These are phyloP conservation scores for Eremobia ochroleuca DNA, from an alignment of 2,888 invertebrate species.

Conservation along the genomic window DNA sequence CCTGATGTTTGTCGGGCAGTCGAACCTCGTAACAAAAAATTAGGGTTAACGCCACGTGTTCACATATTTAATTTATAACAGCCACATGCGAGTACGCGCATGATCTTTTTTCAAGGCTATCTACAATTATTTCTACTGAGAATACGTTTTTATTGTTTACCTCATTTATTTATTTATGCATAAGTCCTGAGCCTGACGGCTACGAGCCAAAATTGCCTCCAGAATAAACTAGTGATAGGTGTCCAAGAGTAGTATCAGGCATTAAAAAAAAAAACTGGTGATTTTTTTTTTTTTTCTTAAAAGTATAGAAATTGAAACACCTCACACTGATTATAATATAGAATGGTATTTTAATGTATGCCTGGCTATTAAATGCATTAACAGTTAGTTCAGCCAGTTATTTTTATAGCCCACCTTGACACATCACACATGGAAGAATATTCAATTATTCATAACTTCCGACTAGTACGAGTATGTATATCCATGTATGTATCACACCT, in stretches of 20 bases:
- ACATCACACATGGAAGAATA: slow-evolving; percentile 49
- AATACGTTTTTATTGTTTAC: background rate
- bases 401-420: slow-evolving; percentile 44
- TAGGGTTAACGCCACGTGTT: slow-evolving; percentile 13
- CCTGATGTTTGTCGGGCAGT: background rate
- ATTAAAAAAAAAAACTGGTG: background rate
- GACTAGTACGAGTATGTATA: slow-evolving; percentile 18
- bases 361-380: background rate
- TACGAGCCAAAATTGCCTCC: background rate
- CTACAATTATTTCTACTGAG: background rate
- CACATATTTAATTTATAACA: background rate
- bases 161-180: background rate
- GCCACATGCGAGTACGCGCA: background rate
- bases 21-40: background rate
- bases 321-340: background rate
- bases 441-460: slow-evolving; percentile 61
- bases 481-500: slow-evolving; percentile 32
- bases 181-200: background rate
- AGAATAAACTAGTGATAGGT: background rate
- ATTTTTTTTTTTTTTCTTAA: no score
- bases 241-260: background rate
- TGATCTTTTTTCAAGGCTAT: slow-evolving; percentile 3
- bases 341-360: background rate
- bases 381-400: slow-evolving; percentile 31
- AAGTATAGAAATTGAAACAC: background rate